These are phyloP conservation scores for Wasmannia auropunctata DNA, from an alignment of 1,140 invertebrate genomes.

Conservation along the genomic window DNA sequence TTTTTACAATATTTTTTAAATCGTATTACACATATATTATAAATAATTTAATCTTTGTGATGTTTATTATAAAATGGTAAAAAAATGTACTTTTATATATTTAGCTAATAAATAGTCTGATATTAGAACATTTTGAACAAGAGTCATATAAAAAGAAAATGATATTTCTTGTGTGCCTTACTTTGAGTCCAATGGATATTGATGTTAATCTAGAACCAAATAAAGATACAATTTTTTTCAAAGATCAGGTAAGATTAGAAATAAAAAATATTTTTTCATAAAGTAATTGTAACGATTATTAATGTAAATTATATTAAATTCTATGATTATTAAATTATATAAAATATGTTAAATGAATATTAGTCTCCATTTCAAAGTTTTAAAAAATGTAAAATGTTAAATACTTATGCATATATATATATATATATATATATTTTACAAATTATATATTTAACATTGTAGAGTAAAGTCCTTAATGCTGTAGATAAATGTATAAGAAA, in stretches of 20 bases:
- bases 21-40: background rate
- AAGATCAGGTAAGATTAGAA: conserved; percentile 81
- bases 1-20: too few relatives aligned
- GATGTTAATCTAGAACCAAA: conserved; percentile 90
- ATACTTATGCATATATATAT: too few relatives aligned
- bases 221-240: conserved; percentile 87
- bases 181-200: conserved; percentile 82
- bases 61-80: conserved; percentile 18
- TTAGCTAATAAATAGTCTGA: conserved; percentile 82
- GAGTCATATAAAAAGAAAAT: conserved; percentile 81
- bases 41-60: conserved; percentile 12
- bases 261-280: conserved; percentile 1
- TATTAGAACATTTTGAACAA: conserved; percentile 74
- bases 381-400: background rate
- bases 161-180: conserved; percentile 84
- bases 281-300: background rate
- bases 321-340: too few relatives aligned
- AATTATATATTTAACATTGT: background rate
- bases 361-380: background rate
- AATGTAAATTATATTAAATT: background rate
- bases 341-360: background rate
- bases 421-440: background rate
- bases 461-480: conserved; percentile 71
- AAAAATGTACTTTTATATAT: conserved; percentile 57
- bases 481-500: conserved; percentile 72